Percentiles rank a stretch among this genome's conserved stretches.
Evolutionary conservation across 2,797 vertebrate species (phyloP).

Genomic region (Sebastes cheni): DNA sequence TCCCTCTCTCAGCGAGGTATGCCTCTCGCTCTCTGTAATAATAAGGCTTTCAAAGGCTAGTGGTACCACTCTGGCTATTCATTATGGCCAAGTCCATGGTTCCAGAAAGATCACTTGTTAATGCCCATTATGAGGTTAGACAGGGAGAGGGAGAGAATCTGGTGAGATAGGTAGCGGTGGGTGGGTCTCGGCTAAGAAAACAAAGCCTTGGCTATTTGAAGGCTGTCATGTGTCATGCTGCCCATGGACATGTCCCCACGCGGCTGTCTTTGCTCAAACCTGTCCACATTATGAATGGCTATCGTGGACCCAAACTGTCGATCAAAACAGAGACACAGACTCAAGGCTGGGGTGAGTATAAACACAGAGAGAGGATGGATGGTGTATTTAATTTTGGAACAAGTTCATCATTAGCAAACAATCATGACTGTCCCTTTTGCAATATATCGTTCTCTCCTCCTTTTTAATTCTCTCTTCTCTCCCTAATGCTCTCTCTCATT

Average conservation of each 20-base stretch:
- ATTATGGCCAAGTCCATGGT: slow-evolving; percentile 23
- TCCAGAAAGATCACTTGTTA: slow-evolving; percentile 58
- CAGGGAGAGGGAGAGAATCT: neutral
- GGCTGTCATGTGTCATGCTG: slow-evolving; percentile 67
- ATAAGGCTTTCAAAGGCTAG: slow-evolving; percentile 54
- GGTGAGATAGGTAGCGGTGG: neutral
- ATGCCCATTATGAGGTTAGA: slow-evolving; percentile 32
- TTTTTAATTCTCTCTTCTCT: neutral
- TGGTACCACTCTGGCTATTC: slow-evolving; percentile 27
- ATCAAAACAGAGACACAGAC: slow-evolving; percentile 39
- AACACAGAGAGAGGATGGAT: neutral
- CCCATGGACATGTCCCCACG: slow-evolving; percentile 45
- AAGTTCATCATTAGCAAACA: slow-evolving; percentile 25
- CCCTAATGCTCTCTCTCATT: neutral
- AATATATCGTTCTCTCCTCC: neutral
- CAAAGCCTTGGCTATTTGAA: slow-evolving; percentile 64
- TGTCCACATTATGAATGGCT: slow-evolving; percentile 56
- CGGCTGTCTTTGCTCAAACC: slow-evolving; percentile 51
- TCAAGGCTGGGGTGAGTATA: slow-evolving; percentile 6
- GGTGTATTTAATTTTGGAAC: neutral
- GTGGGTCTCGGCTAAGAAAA: slow-evolving; percentile 37
- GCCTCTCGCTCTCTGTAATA: slow-evolving; percentile 52
- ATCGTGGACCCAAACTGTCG: slow-evolving; percentile 43
- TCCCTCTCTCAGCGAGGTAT: slow-evolving; percentile 47
- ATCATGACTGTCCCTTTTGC: neutral